Conservation (phyloP, 2,113 vertebrate genomes). For the Heptranchias perlo region DNA sequence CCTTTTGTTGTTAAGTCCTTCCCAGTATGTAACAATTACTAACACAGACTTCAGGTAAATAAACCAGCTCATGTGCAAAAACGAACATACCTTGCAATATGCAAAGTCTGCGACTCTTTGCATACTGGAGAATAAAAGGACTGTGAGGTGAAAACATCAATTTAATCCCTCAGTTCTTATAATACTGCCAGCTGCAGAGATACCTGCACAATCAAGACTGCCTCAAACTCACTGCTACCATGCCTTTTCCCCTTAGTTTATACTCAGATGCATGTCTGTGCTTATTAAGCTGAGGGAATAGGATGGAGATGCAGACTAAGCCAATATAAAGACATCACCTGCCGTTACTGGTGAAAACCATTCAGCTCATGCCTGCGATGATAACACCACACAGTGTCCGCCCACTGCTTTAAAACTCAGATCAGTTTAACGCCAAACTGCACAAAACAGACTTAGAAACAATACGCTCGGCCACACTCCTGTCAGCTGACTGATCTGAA, state of each 20-base stretch:
- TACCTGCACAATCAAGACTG: not conserved
- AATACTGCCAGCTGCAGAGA: not conserved
- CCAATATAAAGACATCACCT: not conserved
- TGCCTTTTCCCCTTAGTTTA: not conserved
- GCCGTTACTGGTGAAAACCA: not conserved
- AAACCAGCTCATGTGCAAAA: not conserved
- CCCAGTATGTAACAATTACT: not conserved
- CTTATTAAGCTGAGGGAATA: not conserved
- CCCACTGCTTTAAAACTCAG: not conserved
- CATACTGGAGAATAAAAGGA: not conserved
- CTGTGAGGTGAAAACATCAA: not conserved
- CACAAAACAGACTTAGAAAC: not conserved
- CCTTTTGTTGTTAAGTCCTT: not conserved
- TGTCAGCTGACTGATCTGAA: not conserved
- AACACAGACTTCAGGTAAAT: not conserved
- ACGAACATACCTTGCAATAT: not conserved
- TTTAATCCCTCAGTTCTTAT: not conserved
- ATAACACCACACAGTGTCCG: not conserved
- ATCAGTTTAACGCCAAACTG: not conserved
- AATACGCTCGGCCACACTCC: not conserved
- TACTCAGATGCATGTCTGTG: no score
- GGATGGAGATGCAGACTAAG: not conserved
- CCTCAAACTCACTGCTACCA: not conserved
- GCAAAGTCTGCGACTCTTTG: not conserved
- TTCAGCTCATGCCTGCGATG: not conserved